A percentile compares a stretch with the other conserved stretches of the same genome.
Evolutionary conservation across 2,113 vertebrate genomes (phyloP).

Genomic region (Hylia prasina): DNA sequence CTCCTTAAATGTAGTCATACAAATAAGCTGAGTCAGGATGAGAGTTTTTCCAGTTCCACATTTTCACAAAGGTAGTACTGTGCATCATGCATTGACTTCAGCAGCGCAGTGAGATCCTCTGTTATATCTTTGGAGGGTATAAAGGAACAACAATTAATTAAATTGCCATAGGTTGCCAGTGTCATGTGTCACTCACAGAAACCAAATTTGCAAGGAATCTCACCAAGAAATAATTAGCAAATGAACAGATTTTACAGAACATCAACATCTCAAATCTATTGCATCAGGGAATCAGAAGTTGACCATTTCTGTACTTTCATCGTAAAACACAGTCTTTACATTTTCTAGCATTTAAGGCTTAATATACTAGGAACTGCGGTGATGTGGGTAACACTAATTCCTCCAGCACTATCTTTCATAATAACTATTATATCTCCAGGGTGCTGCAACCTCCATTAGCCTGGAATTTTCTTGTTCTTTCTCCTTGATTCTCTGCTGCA

Average conservation of each 20-base stretch:
- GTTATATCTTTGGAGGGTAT: neutral
- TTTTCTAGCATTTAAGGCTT: neutral
- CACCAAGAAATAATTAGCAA: neutral
- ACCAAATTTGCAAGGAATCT: neutral
- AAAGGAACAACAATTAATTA: neutral
- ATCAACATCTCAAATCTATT: neutral
- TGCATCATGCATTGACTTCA: neutral
- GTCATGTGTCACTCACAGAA: neutral
- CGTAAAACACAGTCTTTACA: neutral
- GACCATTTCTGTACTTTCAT: neutral
- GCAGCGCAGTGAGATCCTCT: neutral
- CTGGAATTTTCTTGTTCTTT: neutral
- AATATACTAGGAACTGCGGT: neutral
- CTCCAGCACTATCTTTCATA: neutral
- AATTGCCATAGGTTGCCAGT: neutral
- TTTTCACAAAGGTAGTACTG: neutral
- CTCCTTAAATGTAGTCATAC: neutral
- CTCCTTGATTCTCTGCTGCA: neutral
- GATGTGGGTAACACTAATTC: neutral
- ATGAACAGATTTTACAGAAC: neutral
- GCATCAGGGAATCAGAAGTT: neutral
- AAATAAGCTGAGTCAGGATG: neutral
- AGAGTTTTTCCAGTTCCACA: neutral
- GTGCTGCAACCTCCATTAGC: neutral
- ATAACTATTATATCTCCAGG: neutral